Conservation (phyloP, 2,113 vertebrate genomes). For the Dasyurus viverrinus region DNA sequence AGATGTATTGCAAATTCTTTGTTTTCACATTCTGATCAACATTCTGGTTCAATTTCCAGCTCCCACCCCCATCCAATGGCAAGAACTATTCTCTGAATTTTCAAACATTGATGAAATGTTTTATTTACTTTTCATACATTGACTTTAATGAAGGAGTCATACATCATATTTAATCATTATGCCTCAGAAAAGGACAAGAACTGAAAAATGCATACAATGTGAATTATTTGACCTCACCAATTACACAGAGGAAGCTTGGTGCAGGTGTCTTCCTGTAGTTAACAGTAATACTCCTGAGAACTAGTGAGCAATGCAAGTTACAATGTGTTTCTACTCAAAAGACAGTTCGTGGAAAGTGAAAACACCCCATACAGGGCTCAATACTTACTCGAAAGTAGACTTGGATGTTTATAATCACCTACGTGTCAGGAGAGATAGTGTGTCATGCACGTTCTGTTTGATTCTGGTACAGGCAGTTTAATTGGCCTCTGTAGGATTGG, state of each 20-base stretch:
- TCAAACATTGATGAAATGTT: constrained; percentile 70
- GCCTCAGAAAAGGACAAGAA: constrained; percentile 69
- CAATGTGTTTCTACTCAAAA: constrained; percentile 82
- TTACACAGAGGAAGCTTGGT: constrained; percentile 69
- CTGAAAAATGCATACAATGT: constrained; percentile 59
- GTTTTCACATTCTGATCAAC: constrained; percentile 59
- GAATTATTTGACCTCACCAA: constrained; percentile 77
- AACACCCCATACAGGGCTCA: constrained; percentile 47
- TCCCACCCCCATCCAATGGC: background rate
- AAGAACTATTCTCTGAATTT: constrained; percentile 69
- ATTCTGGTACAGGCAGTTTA: constrained; percentile 64
- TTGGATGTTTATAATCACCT: constrained; percentile 72
- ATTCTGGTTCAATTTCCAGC: constrained; percentile 43
- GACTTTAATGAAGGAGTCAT: constrained; percentile 73
- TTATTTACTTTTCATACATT: constrained; percentile 79
- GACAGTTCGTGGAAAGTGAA: constrained; percentile 72
- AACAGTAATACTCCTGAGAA: constrained; percentile 75
- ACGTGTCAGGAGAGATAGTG: constrained; percentile 16
- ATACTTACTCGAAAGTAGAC: constrained; percentile 58
- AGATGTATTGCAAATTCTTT: constrained; percentile 48
- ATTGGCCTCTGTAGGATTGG: constrained; percentile 69
- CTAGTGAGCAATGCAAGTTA: constrained; percentile 24
- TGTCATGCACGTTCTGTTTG: constrained; percentile 59
- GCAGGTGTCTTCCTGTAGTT: constrained; percentile 82
- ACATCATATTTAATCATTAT: constrained; percentile 75